A percentile compares a stretch with the other conserved stretches of the same genome.
Conservation (phyloP, 2,113 vertebrate species). For the Hemichromis elongatus region DNA sequence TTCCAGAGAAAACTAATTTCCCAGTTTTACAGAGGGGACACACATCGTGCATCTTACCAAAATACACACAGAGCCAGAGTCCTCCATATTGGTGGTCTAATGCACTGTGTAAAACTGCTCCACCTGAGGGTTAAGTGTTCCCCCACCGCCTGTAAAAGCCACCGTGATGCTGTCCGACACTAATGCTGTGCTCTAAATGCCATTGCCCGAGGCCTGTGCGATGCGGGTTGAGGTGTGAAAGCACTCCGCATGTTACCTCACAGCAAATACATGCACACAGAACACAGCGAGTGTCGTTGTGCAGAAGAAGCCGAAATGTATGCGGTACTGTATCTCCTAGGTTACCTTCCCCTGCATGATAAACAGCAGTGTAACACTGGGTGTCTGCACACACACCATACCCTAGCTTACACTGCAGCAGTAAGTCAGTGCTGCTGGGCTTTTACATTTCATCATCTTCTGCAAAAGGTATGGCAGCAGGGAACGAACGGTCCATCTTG, state of each 20-base stretch:
- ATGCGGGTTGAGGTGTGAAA: constrained; percentile 26
- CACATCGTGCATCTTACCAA: not conserved
- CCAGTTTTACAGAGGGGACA: not conserved
- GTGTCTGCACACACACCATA: not conserved
- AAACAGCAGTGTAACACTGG: not conserved
- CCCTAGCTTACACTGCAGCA: constrained; percentile 2
- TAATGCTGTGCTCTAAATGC: constrained; percentile 32
- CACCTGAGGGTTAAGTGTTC: constrained; percentile 27
- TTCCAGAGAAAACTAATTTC: not conserved
- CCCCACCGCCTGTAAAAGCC: constrained; percentile 12
- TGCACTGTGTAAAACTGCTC: constrained; percentile 8
- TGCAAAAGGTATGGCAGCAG: not conserved
- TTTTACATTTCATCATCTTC: not conserved
- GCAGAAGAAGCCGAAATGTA: constrained; percentile 18
- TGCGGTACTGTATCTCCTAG: not conserved
- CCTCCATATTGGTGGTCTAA: constrained; percentile 12
- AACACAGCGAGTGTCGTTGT: not conserved
- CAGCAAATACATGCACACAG: not conserved
- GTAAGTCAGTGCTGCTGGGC: not conserved
- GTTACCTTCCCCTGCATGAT: constrained; percentile 2
- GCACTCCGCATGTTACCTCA: not conserved
- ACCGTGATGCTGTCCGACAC: constrained; percentile 28
- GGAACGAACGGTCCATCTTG: not conserved
- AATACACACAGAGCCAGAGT: not conserved
- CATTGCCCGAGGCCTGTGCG: not conserved